phyloP scores from a whole-genome alignment of 2,888 invertebrate species.

The Temnothorax unifasciatus region DNA sequence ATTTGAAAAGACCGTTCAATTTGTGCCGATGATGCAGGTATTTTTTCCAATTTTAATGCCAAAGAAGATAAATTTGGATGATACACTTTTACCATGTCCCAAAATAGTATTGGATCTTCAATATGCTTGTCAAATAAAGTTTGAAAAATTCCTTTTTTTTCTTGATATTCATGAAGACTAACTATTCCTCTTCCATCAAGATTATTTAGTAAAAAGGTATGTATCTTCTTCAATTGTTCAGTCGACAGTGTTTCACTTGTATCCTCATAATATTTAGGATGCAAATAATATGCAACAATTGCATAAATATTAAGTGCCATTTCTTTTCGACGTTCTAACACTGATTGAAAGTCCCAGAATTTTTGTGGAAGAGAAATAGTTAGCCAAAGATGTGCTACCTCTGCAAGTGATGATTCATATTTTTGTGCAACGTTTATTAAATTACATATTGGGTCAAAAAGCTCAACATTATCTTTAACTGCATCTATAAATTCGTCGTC shows the following conservation, averaged over 20 bases:
- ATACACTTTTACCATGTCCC: background rate
- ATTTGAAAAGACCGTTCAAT: conserved; percentile 11
- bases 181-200: background rate
- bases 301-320: background rate
- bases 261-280: conserved; percentile 4
- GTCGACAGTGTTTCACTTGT: background rate
- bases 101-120: conserved; percentile 9
- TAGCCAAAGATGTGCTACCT: conserved; percentile 21
- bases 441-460: background rate
- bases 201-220: background rate
- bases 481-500: background rate
- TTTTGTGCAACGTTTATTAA: too few relatives aligned
- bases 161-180: background rate
- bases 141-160: background rate
- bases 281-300: background rate
- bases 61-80: conserved; percentile 6
- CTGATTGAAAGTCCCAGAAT: conserved; percentile 8
- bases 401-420: background rate
- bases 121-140: background rate
- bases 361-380: background rate
- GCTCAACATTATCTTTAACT: conserved; percentile 6
- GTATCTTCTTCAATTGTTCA: background rate
- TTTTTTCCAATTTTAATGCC: background rate
- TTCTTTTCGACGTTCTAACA: conserved; percentile 11
- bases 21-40: conserved; percentile 1